Evolutionary conservation across 2,888 invertebrate genomes (phyloP).

Genomic region (Philopedon plagiatum): DNA sequence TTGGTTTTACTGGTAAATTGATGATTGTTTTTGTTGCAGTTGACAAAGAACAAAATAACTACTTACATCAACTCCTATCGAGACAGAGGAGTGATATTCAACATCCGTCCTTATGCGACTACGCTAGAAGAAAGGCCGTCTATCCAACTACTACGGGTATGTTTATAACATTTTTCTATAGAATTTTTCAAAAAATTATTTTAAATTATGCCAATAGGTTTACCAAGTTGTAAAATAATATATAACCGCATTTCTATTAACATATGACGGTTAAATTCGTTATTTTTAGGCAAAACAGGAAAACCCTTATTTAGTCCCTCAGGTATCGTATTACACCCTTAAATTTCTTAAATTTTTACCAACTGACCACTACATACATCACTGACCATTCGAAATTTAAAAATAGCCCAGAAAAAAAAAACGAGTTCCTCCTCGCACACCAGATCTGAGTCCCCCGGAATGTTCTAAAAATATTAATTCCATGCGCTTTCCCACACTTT

Average conservation of each 20-base stretch:
- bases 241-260: no score
- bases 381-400: constrained; percentile 32
- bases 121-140: constrained; percentile 70
- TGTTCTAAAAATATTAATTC: constrained; percentile 38
- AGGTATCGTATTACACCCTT: constrained; percentile 43
- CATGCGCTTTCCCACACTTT: constrained; percentile 45
- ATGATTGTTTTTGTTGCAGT: constrained; percentile 68
- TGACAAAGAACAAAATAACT: constrained; percentile 78
- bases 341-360: constrained; percentile 29
- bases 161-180: no score
- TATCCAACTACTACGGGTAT: constrained; percentile 75
- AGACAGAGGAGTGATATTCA: constrained; percentile 62
- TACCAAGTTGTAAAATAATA: no score
- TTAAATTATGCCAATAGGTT: no score
- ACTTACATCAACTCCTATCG: constrained; percentile 67
- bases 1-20: constrained; percentile 2
- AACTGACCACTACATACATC: constrained; percentile 39
- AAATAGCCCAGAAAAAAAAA: constrained; percentile 28
- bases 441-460: constrained; percentile 37
- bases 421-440: constrained; percentile 37
- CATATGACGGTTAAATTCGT: constrained; percentile 28
- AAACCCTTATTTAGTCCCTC: constrained; percentile 25
- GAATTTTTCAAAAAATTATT: no score
- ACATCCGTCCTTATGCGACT: constrained; percentile 62
- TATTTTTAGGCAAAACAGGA: constrained; percentile 23